Evolutionary conservation across 2,797 vertebrate species (phyloP), one percentile per base, ranked within the genome.

Genomic region (Anabas testudineus): DNA sequence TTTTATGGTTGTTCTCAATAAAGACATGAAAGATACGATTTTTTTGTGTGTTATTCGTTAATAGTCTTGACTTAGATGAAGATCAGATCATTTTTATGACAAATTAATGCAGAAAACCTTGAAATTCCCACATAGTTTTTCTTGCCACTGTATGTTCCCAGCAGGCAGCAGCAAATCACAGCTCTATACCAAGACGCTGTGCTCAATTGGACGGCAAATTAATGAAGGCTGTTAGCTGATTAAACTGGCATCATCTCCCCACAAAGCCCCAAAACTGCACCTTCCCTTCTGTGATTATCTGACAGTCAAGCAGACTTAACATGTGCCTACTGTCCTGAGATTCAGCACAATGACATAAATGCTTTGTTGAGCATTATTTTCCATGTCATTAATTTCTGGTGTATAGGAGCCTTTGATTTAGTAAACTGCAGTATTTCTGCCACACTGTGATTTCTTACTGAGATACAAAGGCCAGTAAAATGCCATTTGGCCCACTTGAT

Each of bases 191-290:
- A 88, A 82, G 62, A 76, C 22, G 72, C 76, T 60, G 59, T n/a
- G 62, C 81, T 82, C 80, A 75, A 32, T 80, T 78, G 73, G 67
- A 86, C 82, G 54, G 82, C 75, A 87, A 83, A 85, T 81, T 53
- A 80, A 88, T 71, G 72, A 74, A 66, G 53, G 76, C 77, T 80
- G 67, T 88, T 90, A 84, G 81, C 79, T 87, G 79, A 88, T 90
- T 84, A 80, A 78, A 82, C 57, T 57, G 67, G 45, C 71, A 71
- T 71, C 73, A 57, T 71, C 67, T 62, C 52, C 54, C 26, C 21
- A 0, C 60, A 63, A 18, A 67, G 15, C 2, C 42, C 36, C 70
- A 67, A 78, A 78, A 59, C 49, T 66, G 14, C 46, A 34, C 41
- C 37, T 48, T 56, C 49, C 51, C 58, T 58, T 37, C 34, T 55